Evolutionary conservation across 2,888 invertebrate genomes (phyloP), one percentile per base, ranked within the genome.

Genomic region (Papilio gigon): DNA sequence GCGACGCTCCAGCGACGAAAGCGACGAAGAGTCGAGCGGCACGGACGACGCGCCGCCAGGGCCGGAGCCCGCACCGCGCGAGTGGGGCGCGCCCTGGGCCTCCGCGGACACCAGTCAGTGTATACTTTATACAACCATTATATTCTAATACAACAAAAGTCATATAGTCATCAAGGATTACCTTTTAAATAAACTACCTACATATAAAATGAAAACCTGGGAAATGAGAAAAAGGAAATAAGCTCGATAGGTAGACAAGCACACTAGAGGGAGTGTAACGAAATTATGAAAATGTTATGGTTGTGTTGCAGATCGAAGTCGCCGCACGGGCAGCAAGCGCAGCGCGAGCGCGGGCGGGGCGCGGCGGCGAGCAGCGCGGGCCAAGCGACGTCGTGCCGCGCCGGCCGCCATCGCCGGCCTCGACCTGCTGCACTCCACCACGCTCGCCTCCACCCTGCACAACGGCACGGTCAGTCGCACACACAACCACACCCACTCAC

Each of bases 401-500:
- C 93, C 75, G 94, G 95, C 76, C 88, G 94, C 82, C 88, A 97
- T 98, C 82, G 96, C 95, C 73, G 97, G 97, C 20, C 92, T 98
- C 77, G 98, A 98, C 90, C 93, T 97, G 77, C 90, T 98, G 75
- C 98, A 98, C 87, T 96, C 95, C 77, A 96, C 97, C 87, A 98
- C 98, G 42, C 92, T 98, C 74, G 93, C 97, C 8, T 97, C 97
- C 81, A 97, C 97, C 20, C 95, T 96, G 25, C 94, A 95, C 64
- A 96, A 96, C 85, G 94, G 94, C 89, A 86, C 89, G 60, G 88
- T 89, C 40, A 87, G 87, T 86, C 67, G 20, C 20, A 22, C 59
- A 37, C 27, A 22, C 35, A 27, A 3, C 3, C 27, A 42, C 44
- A 37, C 44, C 6, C n/a, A 33, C 58, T 27, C 2, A 30, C 33